These are phyloP conservation scores for Drosophila niveifrons DNA, from an alignment of 2,888 invertebrate species.

Conservation along the genomic window DNA sequence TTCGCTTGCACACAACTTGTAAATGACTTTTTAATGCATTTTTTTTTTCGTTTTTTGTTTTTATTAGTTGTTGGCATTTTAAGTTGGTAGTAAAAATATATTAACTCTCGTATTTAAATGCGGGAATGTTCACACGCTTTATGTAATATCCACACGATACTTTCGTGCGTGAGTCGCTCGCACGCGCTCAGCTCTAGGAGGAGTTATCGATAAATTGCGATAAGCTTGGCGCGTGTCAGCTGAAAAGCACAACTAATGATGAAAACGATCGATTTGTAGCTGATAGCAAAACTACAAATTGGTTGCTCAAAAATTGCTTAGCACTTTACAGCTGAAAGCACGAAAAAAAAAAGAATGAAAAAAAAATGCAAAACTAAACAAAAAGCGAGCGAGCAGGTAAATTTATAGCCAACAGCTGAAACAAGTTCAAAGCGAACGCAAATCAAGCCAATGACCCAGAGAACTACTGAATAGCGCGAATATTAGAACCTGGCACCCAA, in stretches of 20 bases:
- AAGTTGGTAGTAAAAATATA: conserved; percentile 4
- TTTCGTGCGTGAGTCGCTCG: conserved; percentile 2
- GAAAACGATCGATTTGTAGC: conserved; percentile 36
- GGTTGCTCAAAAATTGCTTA: conserved; percentile 54
- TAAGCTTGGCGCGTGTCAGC: conserved; percentile 50
- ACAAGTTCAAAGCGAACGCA: conserved; percentile 50
- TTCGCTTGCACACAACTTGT: conserved; percentile 13
- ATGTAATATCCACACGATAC: conserved; percentile 2
- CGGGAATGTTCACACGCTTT: background rate
- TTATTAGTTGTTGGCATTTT: conserved; percentile 11
- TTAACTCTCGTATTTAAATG: conserved; percentile 2
- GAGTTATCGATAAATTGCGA: conserved; percentile 13
- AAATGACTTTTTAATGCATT: conserved; percentile 36
- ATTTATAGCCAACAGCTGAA: conserved; percentile 61
- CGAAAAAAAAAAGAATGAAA: background rate
- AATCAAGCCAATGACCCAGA: conserved; percentile 73
- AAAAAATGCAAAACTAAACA: conserved; percentile 5
- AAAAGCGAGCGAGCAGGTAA: conserved; percentile 22
- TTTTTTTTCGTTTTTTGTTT: conserved; percentile 25
- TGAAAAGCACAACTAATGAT: conserved; percentile 36
- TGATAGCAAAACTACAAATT: conserved; percentile 65
- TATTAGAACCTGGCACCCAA: conserved; percentile 11
- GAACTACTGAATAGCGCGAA: conserved; percentile 56
- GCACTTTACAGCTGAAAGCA: conserved; percentile 63
- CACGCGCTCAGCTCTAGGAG: conserved; percentile 21